Percentiles rank a stretch among this genome's conserved stretches.
These are phyloP conservation scores for Podarcis muralis DNA, from an alignment of 2,113 vertebrate species.

Conservation along the genomic window DNA sequence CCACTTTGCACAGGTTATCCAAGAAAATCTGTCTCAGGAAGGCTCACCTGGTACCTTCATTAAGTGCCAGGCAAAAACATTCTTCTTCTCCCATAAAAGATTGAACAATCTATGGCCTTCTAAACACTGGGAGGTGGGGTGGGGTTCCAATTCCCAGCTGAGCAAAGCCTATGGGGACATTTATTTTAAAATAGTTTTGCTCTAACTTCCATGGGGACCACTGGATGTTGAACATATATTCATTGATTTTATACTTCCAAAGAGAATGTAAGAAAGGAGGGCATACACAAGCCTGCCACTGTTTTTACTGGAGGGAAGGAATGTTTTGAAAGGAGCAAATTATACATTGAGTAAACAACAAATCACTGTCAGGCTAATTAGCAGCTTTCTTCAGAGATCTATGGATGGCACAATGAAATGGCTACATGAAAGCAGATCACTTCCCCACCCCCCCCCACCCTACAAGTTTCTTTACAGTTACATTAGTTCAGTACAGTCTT, in stretches of 20 bases:
- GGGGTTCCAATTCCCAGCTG: no score
- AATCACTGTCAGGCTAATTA: background rate
- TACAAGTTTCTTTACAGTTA: background rate
- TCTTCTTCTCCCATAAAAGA: no score
- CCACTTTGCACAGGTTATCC: no score
- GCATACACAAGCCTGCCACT: background rate
- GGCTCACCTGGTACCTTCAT: no score
- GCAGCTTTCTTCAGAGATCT: background rate
- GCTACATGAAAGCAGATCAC: background rate
- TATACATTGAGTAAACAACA: slow-evolving; percentile 21
- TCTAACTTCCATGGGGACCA: background rate
- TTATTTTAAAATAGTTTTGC: background rate
- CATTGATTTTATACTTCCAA: background rate
- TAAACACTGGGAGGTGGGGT: no score
- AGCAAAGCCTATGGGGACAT: background rate
- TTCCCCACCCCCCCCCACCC: background rate
- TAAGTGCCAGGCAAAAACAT: no score
- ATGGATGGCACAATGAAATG: slow-evolving; percentile 13
- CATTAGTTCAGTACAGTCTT: background rate
- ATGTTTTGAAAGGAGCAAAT: background rate
- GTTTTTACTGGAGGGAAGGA: background rate
- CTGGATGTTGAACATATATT: background rate
- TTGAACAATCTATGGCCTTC: no score
- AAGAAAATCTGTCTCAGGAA: no score
- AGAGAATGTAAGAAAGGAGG: background rate